Percentiles rank a stretch among this genome's conserved stretches.
Evolutionary conservation across 2,113 vertebrate species (phyloP).

Genomic region (Zapornia atra): DNA sequence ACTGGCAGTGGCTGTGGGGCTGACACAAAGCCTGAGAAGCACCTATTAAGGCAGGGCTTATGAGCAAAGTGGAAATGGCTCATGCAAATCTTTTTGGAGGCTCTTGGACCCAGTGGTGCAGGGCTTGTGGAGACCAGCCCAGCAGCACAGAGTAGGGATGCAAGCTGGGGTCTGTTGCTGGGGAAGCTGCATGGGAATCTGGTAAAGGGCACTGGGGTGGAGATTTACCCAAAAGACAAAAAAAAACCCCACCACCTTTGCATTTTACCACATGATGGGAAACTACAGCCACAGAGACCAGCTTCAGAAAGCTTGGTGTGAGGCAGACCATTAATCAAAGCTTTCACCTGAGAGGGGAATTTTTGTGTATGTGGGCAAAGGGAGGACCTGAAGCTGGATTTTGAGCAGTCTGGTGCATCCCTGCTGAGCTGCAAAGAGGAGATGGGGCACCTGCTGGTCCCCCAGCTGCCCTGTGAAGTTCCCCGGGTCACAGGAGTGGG

Average conservation of each 20-base stretch:
- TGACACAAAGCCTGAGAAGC: not conserved
- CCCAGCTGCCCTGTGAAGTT: no score
- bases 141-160: no score
- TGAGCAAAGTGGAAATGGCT: not conserved
- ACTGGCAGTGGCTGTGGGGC: fast-evolving
- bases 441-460: fast-evolving
- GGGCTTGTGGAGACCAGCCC: fast-evolving
- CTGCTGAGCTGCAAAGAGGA: not conserved
- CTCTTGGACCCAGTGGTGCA: fast-evolving
- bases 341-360: not conserved
- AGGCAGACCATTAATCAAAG: not conserved
- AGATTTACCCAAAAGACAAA: not conserved
- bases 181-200: not conserved
- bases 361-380: not conserved
- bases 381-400: not conserved
- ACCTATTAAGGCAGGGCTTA: not conserved
- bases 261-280: not conserved
- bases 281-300: not conserved
- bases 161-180: not conserved
- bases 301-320: not conserved
- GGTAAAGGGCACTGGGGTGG: not conserved
- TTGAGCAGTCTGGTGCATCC: not conserved
- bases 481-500: not conserved
- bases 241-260: not conserved
- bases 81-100: not conserved